Evolutionary conservation across 2,888 invertebrate species (phyloP).

Genomic region (Caenorhabditis uteleia): DNA sequence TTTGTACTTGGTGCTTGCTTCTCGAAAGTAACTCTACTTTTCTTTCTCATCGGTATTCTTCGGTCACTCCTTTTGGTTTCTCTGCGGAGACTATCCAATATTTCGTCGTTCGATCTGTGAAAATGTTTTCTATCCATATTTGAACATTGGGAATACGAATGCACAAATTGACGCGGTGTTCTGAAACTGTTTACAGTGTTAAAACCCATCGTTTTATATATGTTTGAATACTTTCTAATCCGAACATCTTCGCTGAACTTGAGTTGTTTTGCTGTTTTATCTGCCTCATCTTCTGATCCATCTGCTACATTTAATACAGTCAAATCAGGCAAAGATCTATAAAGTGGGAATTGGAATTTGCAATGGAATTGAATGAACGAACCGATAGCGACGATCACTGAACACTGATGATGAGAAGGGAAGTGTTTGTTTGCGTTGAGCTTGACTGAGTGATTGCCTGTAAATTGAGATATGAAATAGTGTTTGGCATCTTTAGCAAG

Average conservation of each 20-base stretch:
- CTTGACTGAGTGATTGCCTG: conserved; percentile 44
- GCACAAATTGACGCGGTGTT: conserved; percentile 27
- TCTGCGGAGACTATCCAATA: conserved; percentile 12
- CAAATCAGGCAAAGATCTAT: conserved; percentile 61
- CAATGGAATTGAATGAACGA: not conserved
- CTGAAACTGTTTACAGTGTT: not conserved
- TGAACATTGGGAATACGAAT: conserved; percentile 33
- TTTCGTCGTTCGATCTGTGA: conserved; percentile 35
- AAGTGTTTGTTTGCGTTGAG: conserved; percentile 47
- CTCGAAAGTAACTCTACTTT: conserved; percentile 36
- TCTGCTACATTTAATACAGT: conserved; percentile 34
- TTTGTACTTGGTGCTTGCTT: conserved; percentile 6
- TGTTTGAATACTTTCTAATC: conserved; percentile 4
- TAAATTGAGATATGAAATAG: conserved; percentile 1
- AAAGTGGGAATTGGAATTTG: not conserved
- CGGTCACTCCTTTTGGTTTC: conserved; percentile 20
- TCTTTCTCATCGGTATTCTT: conserved; percentile 24
- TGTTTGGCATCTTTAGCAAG: not conserved
- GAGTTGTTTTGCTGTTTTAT: conserved; percentile 6
- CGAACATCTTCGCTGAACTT: conserved; percentile 3
- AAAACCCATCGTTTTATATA: conserved; percentile 1
- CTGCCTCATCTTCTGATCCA: conserved; percentile 3
- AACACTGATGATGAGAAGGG: conserved; percentile 63
- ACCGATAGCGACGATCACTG: conserved; percentile 58
- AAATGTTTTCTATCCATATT: conserved; percentile 26